Evolutionary conservation across 2,888 invertebrate genomes (phyloP).

Genomic region (Chouioia cunea): DNA sequence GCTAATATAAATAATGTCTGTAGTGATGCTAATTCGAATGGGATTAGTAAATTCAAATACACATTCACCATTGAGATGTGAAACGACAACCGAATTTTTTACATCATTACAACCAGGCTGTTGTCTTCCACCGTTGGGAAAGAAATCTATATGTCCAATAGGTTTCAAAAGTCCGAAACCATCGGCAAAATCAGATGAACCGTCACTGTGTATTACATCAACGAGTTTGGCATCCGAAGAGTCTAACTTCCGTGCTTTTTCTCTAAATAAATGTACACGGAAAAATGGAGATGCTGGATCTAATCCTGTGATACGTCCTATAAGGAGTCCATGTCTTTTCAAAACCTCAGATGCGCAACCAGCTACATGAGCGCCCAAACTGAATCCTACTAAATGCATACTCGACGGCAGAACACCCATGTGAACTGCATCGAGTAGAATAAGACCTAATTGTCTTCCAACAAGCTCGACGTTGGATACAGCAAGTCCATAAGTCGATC

Average conservation of each 20-base stretch:
- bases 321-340: constrained; percentile 66
- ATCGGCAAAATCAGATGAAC: constrained; percentile 72
- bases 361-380: constrained; percentile 74
- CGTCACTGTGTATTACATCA: constrained; percentile 79
- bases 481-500: constrained; percentile 71
- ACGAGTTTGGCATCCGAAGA: constrained; percentile 75
- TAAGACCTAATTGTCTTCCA: constrained; percentile 72
- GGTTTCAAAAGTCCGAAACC: constrained; percentile 74
- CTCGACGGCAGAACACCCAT: constrained; percentile 67
- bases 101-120: constrained; percentile 74
- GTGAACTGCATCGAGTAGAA: constrained; percentile 70
- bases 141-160: constrained; percentile 74
- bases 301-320: constrained; percentile 74
- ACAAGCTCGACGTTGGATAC: constrained; percentile 75
- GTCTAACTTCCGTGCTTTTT: constrained; percentile 73
- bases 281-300: constrained; percentile 75
- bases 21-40: too few species aligned
- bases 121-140: constrained; percentile 74
- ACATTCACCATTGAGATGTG: constrained; percentile 70
- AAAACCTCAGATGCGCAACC: constrained; percentile 73
- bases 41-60: neutral
- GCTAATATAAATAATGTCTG: too few species aligned
- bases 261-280: constrained; percentile 71
- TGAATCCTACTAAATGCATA: constrained; percentile 74
- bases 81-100: constrained; percentile 72